Base-by-base conservation (phyloP, 2,797 vertebrate genomes). In the Lepilemur septentrionalis region DNA sequence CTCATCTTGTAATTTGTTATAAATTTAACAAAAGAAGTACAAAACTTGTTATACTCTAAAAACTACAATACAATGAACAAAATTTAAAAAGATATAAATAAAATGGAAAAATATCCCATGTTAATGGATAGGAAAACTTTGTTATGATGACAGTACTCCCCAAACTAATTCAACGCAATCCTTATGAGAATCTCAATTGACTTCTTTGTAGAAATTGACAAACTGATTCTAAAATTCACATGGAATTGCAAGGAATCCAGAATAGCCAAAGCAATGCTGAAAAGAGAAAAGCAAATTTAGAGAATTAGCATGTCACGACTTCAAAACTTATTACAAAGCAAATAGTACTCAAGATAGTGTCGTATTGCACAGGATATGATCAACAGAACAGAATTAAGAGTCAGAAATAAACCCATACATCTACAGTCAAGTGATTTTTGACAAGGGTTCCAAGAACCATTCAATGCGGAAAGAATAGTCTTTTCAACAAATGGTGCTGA, bases 21-120 rank as follows among this genome's bases (percentile, higher is more conserved):
- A 96, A 79, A 89, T 94, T 92, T 89, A 80, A 90, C 48, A 89
- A 88, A 91, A 87, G 6, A 76, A 85, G 55, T 72, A 93, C 23
- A 75, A 85, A 85, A 69, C 50, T 59, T 75, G 57, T 52, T 75
- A 76, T 18, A 73, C 48, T 84, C 79, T 80, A 67, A 94, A 85
- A 72, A 84, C 25, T 89, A 65, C 12, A 50, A 84, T 28, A 41
- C 17, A 89, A 1, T 70, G 50, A 96, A 67, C 35, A 89, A 92
- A 94, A 81, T 69, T 93, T 55, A 48, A 70, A 11, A 72, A 61
- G 35, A 72, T 61, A 43, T 28, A 79, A 20, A 80, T 57, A 22
- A 43, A 73, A 41, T 43, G 23, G 38, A 2, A 48, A 85, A 81
- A 69, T 22, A 76, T 69, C 17, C 30, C 35, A 80, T 23, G 9